A percentile compares a stretch with the other conserved stretches of the same genome.
These are phyloP conservation scores for Tragelaphus strepsiceros DNA, from an alignment of 2,113 vertebrate species.

Conservation along the genomic window DNA sequence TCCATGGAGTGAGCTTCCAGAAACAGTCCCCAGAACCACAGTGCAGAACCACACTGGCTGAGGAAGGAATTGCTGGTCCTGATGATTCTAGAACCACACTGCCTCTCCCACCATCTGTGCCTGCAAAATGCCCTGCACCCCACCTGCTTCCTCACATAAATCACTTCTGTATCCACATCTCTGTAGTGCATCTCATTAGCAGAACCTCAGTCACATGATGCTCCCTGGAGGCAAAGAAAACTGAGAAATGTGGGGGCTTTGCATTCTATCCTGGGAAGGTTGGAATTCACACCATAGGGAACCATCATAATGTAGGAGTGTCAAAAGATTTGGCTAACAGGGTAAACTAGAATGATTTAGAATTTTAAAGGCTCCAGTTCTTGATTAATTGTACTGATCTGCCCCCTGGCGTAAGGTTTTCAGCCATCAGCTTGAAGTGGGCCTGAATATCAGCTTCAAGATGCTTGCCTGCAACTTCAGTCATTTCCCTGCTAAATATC, in stretches of 20 bases:
- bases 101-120: constrained; percentile 48
- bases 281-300: constrained; percentile 41
- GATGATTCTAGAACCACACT: constrained; percentile 1
- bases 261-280: constrained; percentile 48
- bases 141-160: constrained; percentile 33
- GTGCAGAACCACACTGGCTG: not conserved
- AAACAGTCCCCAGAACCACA: not conserved
- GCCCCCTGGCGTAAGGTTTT: not conserved
- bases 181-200: constrained; percentile 44
- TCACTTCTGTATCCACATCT: constrained; percentile 24
- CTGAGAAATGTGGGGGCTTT: constrained; percentile 43
- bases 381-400: not conserved
- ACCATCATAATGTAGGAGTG: not conserved
- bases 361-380: not conserved
- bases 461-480: not conserved
- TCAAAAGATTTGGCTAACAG: constrained; percentile 48
- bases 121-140: not conserved
- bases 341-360: not conserved
- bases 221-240: constrained; percentile 33
- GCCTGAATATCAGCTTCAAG: not conserved
- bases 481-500: not conserved
- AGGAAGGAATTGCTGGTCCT: not conserved
- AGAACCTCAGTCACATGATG: constrained; percentile 32
- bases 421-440: not conserved
- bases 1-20: not conserved